A percentile compares a stretch with the other conserved stretches of the same genome.
Evolutionary conservation across 2,797 vertebrate genomes (phyloP).

Genomic region (Clarias fuscus): DNA sequence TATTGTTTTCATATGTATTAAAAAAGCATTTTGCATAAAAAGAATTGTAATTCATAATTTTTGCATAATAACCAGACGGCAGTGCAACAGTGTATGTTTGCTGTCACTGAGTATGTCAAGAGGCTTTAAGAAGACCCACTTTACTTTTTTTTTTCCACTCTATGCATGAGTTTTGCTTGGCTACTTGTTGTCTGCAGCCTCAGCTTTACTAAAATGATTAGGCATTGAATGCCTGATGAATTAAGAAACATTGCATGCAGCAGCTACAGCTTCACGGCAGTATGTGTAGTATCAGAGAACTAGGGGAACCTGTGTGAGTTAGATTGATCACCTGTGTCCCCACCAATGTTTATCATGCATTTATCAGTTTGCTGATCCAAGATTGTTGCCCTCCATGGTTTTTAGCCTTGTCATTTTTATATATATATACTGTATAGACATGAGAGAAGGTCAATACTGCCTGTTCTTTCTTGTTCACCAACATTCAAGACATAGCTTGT

Average conservation of each 20-base stretch:
- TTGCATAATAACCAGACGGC: constrained; percentile 54
- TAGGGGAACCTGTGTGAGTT: background rate
- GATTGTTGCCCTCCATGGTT: background rate
- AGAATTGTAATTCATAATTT: constrained; percentile 32
- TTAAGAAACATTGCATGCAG: background rate
- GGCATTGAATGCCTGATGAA: background rate
- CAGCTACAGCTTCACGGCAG: background rate
- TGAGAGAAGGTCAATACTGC: background rate
- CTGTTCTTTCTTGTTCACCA: background rate
- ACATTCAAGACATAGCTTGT: background rate
- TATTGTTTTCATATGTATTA: background rate
- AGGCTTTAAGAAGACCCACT: background rate
- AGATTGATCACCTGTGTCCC: background rate
- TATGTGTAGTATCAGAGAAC: background rate
- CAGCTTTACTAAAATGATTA: background rate
- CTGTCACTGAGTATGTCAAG: background rate
- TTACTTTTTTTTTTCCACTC: background rate
- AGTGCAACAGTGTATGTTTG: constrained; percentile 52
- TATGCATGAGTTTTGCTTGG: background rate
- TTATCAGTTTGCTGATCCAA: background rate
- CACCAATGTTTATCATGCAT: background rate
- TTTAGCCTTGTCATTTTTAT: background rate
- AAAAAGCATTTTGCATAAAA: constrained; percentile 51
- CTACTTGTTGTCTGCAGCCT: background rate
- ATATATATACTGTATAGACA: background rate